A percentile compares a stretch with the other conserved stretches of the same genome.
Conservation (phyloP, 1,140 invertebrate species). For the Drosophila persimilis region DNA sequence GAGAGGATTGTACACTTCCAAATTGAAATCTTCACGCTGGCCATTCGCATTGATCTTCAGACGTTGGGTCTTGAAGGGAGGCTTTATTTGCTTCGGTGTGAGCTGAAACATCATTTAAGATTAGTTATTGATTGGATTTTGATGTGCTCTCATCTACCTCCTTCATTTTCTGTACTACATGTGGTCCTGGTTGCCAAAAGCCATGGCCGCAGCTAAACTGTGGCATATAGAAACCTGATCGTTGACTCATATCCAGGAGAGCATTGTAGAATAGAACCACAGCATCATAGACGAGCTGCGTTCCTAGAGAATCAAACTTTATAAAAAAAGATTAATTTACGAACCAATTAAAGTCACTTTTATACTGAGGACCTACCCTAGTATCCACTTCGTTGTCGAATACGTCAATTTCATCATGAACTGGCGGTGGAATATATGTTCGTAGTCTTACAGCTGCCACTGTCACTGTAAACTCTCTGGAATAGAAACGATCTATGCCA, state of each 20-base stretch:
- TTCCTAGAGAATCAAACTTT: conserved; percentile 49
- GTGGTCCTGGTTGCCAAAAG: conserved; percentile 68
- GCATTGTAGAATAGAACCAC: conserved; percentile 87
- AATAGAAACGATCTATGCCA: conserved; percentile 65
- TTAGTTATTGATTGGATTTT: too few relatives aligned
- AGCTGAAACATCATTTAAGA: conserved; percentile 29
- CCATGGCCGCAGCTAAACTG: conserved; percentile 59
- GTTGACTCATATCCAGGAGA: conserved; percentile 74
- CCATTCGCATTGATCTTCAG: conserved; percentile 90
- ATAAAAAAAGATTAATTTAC: too few relatives aligned
- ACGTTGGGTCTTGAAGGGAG: conserved; percentile 77
- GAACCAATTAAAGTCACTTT: neutral
- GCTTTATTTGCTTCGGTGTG: conserved; percentile 51
- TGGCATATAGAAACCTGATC: conserved; percentile 49
- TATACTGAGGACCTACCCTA: conserved; percentile 22
- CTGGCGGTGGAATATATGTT: conserved; percentile 57
- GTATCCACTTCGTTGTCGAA: conserved; percentile 51
- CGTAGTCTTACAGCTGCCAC: conserved; percentile 63
- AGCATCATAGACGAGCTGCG: conserved; percentile 87
- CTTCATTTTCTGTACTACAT: conserved; percentile 71
- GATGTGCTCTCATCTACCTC: conserved; percentile 8
- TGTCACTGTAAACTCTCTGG: conserved; percentile 50
- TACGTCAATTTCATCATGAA: conserved; percentile 69
- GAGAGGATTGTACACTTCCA: conserved; percentile 87
- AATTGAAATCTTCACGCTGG: conserved; percentile 88